phyloP scores from a whole-genome alignment of 2,888 invertebrate species.

The Drosophila fungiperda region DNA sequence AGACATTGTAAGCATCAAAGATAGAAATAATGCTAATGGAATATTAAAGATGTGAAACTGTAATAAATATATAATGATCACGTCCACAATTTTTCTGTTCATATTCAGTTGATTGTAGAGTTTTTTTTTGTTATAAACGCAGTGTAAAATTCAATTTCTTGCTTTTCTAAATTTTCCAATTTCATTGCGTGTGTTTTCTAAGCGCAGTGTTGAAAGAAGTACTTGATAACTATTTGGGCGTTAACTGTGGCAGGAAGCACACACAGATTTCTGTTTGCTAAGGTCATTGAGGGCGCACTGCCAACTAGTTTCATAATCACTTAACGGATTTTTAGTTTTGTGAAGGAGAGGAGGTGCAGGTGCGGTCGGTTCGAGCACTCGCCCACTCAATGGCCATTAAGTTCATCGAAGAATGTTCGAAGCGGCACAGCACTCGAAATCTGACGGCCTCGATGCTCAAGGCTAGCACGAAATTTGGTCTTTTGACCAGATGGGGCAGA shows the following conservation, averaged over 20 bases:
- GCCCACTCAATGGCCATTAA: conserved; percentile 74
- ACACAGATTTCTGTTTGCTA: conserved; percentile 8
- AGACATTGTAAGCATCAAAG: neutral
- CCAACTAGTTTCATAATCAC: conserved; percentile 78
- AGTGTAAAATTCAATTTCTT: neutral
- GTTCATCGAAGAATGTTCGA: conserved; percentile 76
- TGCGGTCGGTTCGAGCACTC: conserved; percentile 16
- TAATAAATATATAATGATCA: neutral
- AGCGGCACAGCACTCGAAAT: conserved; percentile 58
- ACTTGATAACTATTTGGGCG: conserved; percentile 69
- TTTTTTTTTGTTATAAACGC: neutral
- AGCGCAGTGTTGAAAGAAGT: conserved; percentile 39
- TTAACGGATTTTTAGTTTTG: conserved; percentile 53
- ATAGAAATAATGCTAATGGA: neutral
- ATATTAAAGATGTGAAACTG: neutral
- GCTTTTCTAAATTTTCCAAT: conserved; percentile 2
- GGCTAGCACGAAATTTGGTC: conserved; percentile 45
- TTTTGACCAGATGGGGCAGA: conserved; percentile 34
- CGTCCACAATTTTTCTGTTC: neutral
- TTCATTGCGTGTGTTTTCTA: conserved; percentile 2
- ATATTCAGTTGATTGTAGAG: neutral
- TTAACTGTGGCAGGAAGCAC: conserved; percentile 60
- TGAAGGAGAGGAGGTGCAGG: conserved; percentile 14
- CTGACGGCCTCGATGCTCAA: conserved; percentile 30
- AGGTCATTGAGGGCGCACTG: conserved; percentile 63